phyloP scores from a whole-genome alignment of 2,888 invertebrate species.

The Oscheius sp. region DNA sequence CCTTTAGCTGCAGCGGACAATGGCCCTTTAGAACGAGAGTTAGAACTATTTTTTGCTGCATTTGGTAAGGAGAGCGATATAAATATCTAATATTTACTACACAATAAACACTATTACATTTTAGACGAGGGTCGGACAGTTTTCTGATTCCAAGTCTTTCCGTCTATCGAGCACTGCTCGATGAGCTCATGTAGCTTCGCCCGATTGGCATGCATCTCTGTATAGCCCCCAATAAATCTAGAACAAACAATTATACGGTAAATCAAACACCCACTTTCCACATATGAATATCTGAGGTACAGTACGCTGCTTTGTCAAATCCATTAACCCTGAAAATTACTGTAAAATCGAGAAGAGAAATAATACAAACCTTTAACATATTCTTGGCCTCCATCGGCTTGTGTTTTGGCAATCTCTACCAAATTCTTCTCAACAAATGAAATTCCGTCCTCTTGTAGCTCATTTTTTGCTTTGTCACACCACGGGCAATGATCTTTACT shows the following conservation, averaged over 20 bases:
- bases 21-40: not conserved
- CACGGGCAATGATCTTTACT: slow-evolving; percentile 64
- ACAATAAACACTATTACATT: not conserved
- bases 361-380: slow-evolving; percentile 45
- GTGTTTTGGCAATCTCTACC: slow-evolving; percentile 36
- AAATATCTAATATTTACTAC: not conserved
- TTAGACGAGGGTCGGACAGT: slow-evolving; percentile 14
- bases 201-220: slow-evolving; percentile 42
- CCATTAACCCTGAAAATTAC: slow-evolving; percentile 40
- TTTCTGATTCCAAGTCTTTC: slow-evolving; percentile 12
- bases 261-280: slow-evolving; percentile 43
- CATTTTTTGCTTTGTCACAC: slow-evolving; percentile 62
- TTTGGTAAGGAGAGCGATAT: not conserved
- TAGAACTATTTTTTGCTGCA: not conserved
- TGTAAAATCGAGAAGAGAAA: slow-evolving; percentile 41
- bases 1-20: not conserved
- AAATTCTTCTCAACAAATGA: slow-evolving; percentile 54
- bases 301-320: slow-evolving; percentile 50
- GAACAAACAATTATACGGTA: not conserved
- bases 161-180: slow-evolving; percentile 39
- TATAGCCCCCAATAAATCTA: slow-evolving; percentile 53
- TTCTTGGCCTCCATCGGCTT: slow-evolving; percentile 35
- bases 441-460: slow-evolving; percentile 58
- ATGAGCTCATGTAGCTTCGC: slow-evolving; percentile 39
- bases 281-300: slow-evolving; percentile 69